These are phyloP conservation scores for Aleiodes testaceus DNA, from an alignment of 2,888 invertebrate genomes.

Conservation along the genomic window DNA sequence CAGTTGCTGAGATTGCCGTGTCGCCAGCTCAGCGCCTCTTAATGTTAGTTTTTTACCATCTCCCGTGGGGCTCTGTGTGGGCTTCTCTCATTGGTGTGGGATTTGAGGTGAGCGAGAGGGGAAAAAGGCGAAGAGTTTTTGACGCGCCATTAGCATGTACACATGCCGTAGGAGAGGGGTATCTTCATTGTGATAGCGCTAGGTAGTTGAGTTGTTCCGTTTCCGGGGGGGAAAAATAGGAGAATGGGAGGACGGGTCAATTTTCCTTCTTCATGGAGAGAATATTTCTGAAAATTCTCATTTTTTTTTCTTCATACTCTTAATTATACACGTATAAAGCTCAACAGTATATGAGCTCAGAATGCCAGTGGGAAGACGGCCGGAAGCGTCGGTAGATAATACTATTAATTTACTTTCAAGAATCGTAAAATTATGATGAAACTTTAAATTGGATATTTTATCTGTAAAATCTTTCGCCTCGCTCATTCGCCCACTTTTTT, in stretches of 20 bases:
- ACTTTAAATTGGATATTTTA: slow-evolving; percentile 53
- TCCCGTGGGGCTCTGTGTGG: slow-evolving; percentile 24
- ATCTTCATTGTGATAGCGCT: background rate
- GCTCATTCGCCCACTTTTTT: slow-evolving; percentile 37
- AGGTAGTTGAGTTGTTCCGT: background rate
- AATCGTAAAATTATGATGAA: slow-evolving; percentile 71
- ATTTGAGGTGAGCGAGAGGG: background rate
- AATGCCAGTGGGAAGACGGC: slow-evolving; percentile 31
- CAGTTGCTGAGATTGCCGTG: slow-evolving; percentile 66
- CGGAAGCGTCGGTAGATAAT: slow-evolving; percentile 62
- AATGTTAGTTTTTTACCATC: slow-evolving; percentile 63
- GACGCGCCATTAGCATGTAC: slow-evolving; percentile 34
- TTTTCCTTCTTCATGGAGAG: no score
- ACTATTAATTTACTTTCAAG: slow-evolving; percentile 70
- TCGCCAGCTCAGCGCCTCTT: slow-evolving; percentile 68
- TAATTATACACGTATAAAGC: slow-evolving; percentile 39
- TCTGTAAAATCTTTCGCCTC: slow-evolving; percentile 51
- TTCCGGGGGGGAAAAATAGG: background rate
- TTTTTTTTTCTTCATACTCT: background rate
- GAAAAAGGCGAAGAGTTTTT: slow-evolving; percentile 20
- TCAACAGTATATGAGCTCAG: slow-evolving; percentile 38
- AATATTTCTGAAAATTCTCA: background rate
- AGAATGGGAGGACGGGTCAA: no score
- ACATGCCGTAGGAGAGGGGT: slow-evolving; percentile 1
- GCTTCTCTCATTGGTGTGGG: slow-evolving; percentile 20